Evolutionary conservation across 2,888 invertebrate species (phyloP).

Genomic region (Malacosoma neustria): DNA sequence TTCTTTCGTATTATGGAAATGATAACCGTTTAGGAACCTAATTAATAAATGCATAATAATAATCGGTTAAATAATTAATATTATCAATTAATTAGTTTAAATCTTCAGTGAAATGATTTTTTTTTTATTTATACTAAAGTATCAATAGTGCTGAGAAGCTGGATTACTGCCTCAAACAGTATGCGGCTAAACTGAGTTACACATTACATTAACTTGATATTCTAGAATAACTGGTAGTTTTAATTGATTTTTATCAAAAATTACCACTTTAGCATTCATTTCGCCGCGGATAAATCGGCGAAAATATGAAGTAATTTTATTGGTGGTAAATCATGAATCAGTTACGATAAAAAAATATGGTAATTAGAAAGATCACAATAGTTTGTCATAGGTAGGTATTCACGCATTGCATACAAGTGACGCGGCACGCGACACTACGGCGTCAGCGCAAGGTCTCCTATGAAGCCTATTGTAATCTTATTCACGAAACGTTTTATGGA

Average conservation of each 20-base stretch:
- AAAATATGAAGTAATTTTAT: conserved; percentile 38
- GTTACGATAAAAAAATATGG: too few species aligned
- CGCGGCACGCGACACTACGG: background rate
- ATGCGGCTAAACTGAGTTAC: too few species aligned
- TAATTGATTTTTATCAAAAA: conserved; percentile 24
- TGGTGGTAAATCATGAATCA: too few species aligned
- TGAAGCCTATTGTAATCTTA: background rate
- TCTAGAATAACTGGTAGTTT: conserved; percentile 21
- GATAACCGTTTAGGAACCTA: too few species aligned
- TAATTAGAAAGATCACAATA: conserved; percentile 32
- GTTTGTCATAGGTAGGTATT: conserved; percentile 31
- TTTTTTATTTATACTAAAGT: too few species aligned
- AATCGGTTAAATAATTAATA: too few species aligned
- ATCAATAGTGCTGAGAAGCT: too few species aligned
- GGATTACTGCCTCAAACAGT: too few species aligned
- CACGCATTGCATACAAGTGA: conserved; percentile 1
- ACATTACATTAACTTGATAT: conserved; percentile 4
- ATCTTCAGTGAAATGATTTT: too few species aligned
- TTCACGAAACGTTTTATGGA: background rate
- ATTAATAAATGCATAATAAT: too few species aligned
- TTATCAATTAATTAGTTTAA: too few species aligned
- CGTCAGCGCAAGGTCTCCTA: background rate
- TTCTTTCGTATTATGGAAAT: too few species aligned
- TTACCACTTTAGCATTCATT: conserved; percentile 33
- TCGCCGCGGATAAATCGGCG: conserved; percentile 26